These are phyloP conservation scores for Eupithecia inturbata DNA, from an alignment of 2,888 invertebrate species.

Conservation along the genomic window DNA sequence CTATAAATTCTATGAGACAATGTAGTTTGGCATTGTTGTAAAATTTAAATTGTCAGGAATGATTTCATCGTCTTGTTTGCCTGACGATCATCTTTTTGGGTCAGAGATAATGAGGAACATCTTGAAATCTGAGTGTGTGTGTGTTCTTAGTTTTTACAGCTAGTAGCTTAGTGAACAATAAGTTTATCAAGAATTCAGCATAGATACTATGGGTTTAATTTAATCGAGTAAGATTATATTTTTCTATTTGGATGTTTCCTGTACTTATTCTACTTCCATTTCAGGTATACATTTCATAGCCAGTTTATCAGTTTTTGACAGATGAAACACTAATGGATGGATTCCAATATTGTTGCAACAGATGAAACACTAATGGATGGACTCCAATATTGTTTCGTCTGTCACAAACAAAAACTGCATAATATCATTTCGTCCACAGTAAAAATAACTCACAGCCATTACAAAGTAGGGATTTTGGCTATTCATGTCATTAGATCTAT, in stretches of 20 bases:
- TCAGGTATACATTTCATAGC: neutral
- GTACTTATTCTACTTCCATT: neutral
- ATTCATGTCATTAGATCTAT: conserved; percentile 3
- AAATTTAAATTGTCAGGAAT: conserved; percentile 52
- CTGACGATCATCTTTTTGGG: conserved; percentile 59
- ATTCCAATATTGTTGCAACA: too few relatives aligned
- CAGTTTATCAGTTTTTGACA: too few relatives aligned
- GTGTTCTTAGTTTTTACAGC: neutral
- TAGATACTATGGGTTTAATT: too few relatives aligned
- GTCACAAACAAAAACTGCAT: neutral
- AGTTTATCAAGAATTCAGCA: neutral
- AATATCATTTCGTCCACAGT: neutral
- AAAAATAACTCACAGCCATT: neutral
- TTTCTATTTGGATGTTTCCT: neutral
- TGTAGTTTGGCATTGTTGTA: conserved; percentile 27
- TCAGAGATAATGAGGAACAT: conserved; percentile 39
- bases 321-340: too few relatives aligned
- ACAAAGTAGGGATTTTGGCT: neutral
- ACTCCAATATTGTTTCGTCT: neutral
- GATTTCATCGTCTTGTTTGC: conserved; percentile 63
- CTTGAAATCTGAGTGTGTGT: neutral
- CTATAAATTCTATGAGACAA: neutral
- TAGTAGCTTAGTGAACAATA: too few relatives aligned
- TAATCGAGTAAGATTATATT: too few relatives aligned
- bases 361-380: too few relatives aligned